Evolutionary conservation across 35 echinoderm and acorn worm species (phyloP), one percentile per base, ranked within the genome.

Genomic region (Antedon bifida): DNA sequence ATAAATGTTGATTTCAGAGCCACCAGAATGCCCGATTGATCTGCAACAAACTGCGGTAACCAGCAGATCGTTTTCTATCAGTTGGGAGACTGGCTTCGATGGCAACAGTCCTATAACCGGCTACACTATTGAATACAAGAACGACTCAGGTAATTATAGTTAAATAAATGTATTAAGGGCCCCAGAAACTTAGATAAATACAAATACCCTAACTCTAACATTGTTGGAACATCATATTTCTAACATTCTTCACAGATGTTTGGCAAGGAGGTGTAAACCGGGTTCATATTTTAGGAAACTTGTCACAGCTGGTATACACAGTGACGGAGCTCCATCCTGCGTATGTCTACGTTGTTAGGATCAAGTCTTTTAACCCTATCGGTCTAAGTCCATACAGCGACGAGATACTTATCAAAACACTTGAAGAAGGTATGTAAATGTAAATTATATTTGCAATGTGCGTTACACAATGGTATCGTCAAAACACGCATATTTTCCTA

Each of bases 51-150:
- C 93, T 1, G 51, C 36, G 32, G 86, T 83, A 29, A 81, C 82
- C 0, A 99, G 91, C 51, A 85, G 95, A 55, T 85, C 84, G 36
- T 85, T 87, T 0, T 82, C 88, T 13, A 82, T 99, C 4, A 56
- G 78, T 36, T 99, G 95, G 95, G 38, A 85, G 30, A 83, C 88
- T 5, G 91, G 79, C 30, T 99, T 99, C 77, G 88, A 99, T 73
- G 95, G 95, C 4, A 99, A 99, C 85, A 99, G 90, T 35, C 84
- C 88, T 3, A 73, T 93, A 45, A 99, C 85, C 46, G 95, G 95
- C 23, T 99, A 90, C 80, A 92, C 91, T 29, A 82, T 99, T 17
- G 95, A 99, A 81, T 99, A 93, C 46, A 99, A 99, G 73, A 97
- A 97, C 36, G 89, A 86, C 32, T 91, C 90, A 76, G 89, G 93